Evolutionary conservation across 1,140 invertebrate genomes (phyloP), one percentile per base, ranked within the genome.

Genomic region (Neotoxoptera formosana): DNA sequence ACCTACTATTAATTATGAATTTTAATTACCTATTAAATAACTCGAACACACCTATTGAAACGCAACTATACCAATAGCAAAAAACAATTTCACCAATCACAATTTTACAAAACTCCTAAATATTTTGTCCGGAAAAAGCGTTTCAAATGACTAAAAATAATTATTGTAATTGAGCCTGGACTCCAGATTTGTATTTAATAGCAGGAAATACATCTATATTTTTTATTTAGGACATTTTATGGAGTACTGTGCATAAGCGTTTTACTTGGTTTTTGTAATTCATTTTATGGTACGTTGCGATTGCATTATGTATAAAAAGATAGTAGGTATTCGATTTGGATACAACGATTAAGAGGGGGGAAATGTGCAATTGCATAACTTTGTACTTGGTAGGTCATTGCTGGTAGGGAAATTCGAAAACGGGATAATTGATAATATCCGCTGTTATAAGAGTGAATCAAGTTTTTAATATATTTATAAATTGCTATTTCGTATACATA

Each of bases 361-460:
- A 91, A 91, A 67, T 21, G 23, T 17, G 45, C 8, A 91, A 81
- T 91, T 91, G 41, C 90, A n/a, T 91, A 45, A 91, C 20, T 88
- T 48, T 23, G 9, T 84, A 84, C 14, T 30, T 45, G 53, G 36
- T 51, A 48, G 30, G 47, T 83, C n/a, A 51, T 92, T 92, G 67
- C 47, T 92, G 47, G 45, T 36, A 36, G 34, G 67, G 67, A 76
- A 76, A 91, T 90, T 89, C 9, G 45, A 51, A 92, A 83, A 92
- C 60, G 30, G 30, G 23, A 92, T 83, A 92, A 92, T 92, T 83
- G 90, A 25, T 20, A 81, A 92, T 92, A 92, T 92, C 67, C 90
- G 67, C 53, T 45, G 36, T 48, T 87, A 34, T 51, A 30, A 30
- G 14, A 87, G 47, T 11, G 48, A 90, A 45, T 90, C 36, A 25